phyloP scores from a whole-genome alignment of 2,888 invertebrate genomes.

The Xylocampa areola region DNA sequence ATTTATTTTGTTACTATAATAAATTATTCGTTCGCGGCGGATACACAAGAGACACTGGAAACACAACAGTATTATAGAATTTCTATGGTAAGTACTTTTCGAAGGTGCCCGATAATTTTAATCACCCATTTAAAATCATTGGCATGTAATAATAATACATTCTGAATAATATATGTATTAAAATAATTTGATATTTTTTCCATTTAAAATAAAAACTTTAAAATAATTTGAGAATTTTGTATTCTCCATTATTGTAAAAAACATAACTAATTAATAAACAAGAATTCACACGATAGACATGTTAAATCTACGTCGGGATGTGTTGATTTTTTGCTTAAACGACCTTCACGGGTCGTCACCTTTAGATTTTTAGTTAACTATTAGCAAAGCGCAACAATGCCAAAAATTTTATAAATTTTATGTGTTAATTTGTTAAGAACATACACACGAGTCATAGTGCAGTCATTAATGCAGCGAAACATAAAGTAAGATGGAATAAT shows the following conservation, averaged over 20 bases:
- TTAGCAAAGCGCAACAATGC: no score
- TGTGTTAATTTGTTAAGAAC: no score
- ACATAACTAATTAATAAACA: neutral
- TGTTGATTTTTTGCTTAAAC: neutral
- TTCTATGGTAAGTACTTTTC: constrained; percentile 76
- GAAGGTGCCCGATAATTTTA: no score
- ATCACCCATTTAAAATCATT: neutral
- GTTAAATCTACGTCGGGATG: neutral
- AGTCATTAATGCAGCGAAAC: no score
- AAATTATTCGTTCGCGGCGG: constrained; percentile 22
- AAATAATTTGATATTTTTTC: no score
- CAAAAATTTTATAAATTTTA: no score
- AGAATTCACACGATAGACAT: neutral
- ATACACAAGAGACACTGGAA: constrained; percentile 31
- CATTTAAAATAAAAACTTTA: no score
- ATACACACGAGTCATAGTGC: no score
- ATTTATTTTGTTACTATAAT: constrained; percentile 37
- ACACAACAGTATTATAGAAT: constrained; percentile 66
- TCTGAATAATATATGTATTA: no score
- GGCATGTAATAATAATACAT: neutral
- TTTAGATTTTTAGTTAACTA: neutral
- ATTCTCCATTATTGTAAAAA: no score
- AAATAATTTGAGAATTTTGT: no score
- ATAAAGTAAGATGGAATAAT: no score
- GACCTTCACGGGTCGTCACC: neutral